Percentiles rank a stretch among this genome's conserved stretches.
Conservation (phyloP, 2,113 vertebrate genomes). For the Poeciliopsis prolifica region DNA sequence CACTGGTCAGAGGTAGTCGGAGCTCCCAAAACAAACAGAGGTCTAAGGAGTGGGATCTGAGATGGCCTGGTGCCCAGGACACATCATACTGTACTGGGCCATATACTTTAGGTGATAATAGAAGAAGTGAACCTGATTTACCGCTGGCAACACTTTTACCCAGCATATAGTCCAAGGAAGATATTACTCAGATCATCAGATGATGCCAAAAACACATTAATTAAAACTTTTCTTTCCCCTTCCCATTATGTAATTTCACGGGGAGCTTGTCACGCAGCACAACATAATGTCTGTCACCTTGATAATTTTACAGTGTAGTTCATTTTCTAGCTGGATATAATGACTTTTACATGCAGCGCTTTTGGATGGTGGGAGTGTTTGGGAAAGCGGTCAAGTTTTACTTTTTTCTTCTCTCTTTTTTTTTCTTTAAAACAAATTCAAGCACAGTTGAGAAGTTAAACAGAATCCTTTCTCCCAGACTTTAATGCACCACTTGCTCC, state of each 20-base stretch:
- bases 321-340: constrained; percentile 73
- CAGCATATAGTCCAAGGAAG: constrained; percentile 12
- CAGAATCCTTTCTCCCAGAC: constrained; percentile 64
- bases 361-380: constrained; percentile 68
- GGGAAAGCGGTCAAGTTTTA: constrained; percentile 59
- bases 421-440: constrained; percentile 25
- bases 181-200: constrained; percentile 35
- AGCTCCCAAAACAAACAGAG: constrained; percentile 77
- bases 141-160: constrained; percentile 28
- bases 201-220: constrained; percentile 52
- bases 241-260: constrained; percentile 67
- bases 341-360: constrained; percentile 74
- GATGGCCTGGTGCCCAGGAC: constrained; percentile 70
- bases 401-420: constrained; percentile 40
- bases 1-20: constrained; percentile 73
- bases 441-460: constrained; percentile 65
- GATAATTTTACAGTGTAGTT: constrained; percentile 64
- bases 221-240: constrained; percentile 51
- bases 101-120: constrained; percentile 52
- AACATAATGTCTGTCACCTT: constrained; percentile 72
- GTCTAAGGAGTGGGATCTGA: constrained; percentile 70
- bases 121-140: constrained; percentile 37
- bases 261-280: constrained; percentile 51
- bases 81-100: constrained; percentile 56
- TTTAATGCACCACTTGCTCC: constrained; percentile 47